Conservation (phyloP, 2,888 invertebrate genomes). For the Xestia c-nigrum region DNA sequence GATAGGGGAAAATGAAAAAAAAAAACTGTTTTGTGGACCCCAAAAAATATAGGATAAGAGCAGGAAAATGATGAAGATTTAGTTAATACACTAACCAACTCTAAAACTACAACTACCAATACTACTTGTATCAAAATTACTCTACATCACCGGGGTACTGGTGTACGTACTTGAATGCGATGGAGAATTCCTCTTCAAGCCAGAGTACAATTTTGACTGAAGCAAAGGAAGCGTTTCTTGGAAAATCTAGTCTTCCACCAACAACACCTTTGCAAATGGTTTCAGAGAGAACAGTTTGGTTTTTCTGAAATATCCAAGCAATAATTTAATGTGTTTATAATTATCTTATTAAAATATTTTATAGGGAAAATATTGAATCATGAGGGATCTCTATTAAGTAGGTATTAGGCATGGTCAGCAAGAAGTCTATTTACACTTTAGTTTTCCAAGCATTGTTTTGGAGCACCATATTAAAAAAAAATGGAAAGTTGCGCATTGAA, state of each 20-base stretch:
- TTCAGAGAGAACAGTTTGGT: slow-evolving; percentile 94
- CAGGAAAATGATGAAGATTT: neutral
- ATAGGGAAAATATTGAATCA: neutral
- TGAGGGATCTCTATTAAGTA: neutral
- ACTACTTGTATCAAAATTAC: neutral
- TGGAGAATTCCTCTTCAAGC: slow-evolving; percentile 96
- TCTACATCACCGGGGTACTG: neutral
- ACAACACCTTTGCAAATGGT: slow-evolving; percentile 95
- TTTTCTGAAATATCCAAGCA: slow-evolving; percentile 85
- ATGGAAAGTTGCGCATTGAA: neutral
- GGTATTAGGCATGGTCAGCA: neutral
- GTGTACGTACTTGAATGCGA: slow-evolving; percentile 92
- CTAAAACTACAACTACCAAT: neutral
- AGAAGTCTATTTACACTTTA: neutral
- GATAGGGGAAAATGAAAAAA: neutral
- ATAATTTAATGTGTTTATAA: neutral
- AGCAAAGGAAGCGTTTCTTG: slow-evolving; percentile 95
- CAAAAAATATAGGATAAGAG: neutral
- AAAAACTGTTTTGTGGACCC: neutral
- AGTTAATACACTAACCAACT: too few species aligned
- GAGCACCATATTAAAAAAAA: neutral
- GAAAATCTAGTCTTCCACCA: slow-evolving; percentile 95
- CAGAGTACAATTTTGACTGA: slow-evolving; percentile 95
- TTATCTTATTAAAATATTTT: neutral
- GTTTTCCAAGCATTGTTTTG: neutral